Percentiles rank a stretch among this genome's conserved stretches.
Evolutionary conservation across 2,113 vertebrate species (phyloP).

Genomic region (Sinocyclocheilus grahami): DNA sequence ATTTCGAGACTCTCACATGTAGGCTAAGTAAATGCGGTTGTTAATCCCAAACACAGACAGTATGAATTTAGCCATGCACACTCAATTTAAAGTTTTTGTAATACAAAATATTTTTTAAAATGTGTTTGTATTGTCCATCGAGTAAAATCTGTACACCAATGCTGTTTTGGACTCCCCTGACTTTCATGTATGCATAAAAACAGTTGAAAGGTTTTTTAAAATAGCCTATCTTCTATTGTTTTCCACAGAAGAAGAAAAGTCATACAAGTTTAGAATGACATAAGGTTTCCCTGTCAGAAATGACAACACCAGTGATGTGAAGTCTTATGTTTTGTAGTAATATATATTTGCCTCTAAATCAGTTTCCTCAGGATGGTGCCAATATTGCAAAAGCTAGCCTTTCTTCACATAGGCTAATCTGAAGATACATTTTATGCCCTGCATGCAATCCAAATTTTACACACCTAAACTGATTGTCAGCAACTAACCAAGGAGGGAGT

Average conservation of each 20-base stretch:
- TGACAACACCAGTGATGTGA: background rate
- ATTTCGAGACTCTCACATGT: no score
- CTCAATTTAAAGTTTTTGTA: no score
- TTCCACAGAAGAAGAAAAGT: background rate
- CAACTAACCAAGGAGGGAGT: slow-evolving; percentile 16
- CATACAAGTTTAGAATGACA: background rate
- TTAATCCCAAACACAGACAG: no score
- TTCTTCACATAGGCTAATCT: background rate
- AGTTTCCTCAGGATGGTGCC: background rate
- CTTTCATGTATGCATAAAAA: no score
- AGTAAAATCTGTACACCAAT: no score
- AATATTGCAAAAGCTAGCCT: background rate
- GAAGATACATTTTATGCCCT: background rate
- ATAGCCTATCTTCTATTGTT: background rate
- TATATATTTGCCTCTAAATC: background rate
- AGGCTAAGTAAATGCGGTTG: no score
- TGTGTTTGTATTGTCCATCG: no score
- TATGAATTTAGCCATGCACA: no score
- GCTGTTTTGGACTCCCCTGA: no score
- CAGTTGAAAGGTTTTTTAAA: no score
- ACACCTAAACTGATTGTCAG: slow-evolving; percentile 11
- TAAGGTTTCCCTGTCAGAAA: background rate
- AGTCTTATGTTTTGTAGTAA: background rate
- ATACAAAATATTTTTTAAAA: no score
- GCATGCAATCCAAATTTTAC: background rate